Evolutionary conservation across 2,888 invertebrate species (phyloP), one percentile per base, ranked within the genome.

Genomic region (Oxyteleia sp.): DNA sequence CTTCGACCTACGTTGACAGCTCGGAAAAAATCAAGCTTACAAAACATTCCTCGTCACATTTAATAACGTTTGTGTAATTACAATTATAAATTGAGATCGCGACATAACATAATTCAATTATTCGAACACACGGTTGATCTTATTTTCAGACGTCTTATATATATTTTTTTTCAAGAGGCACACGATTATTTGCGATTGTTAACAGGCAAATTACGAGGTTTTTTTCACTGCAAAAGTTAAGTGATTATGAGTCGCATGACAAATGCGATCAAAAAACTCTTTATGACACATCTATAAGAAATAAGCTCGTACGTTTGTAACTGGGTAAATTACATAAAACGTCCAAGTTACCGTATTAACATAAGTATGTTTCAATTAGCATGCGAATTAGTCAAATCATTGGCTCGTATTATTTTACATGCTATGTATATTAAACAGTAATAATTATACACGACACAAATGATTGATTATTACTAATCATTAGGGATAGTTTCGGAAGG

Each of bases 341-440:
- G 20, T 61, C 57, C 23, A 51, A 72, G 41, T 72, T 51, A 41
- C 57, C 45, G 29, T 61, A 72, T 72, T 72, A 51, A 43, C 61
- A 74, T 74, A 74, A 74, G 7, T 63, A 74, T 55, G 63, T 63
- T 74, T 74, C 63, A 74, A 74, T 74, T 64, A 63, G 63, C 74
- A 63, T 74, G 13, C 53, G 53, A 74, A 63, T 74, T 74, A 63
- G 63, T 53, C 74, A 51, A 53, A 74, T 74, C 63, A 63, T 74
- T 53, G n/a, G 45, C 32, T 55, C 45, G 63, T 43, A 51, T 74
- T 63, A 63, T 35, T 74, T 53, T 45, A 53, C 63, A 74, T 55
- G 63, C 45, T 18, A 53, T 53, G 55, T 74, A 63, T 74, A 55
- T 55, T 74, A 55, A 63, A 29, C 45, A 74, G 74, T 49, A 63